Percentiles rank a stretch among this genome's conserved stretches.
Conservation (phyloP, 2,888 invertebrate species). For the Marronus borbonicus region DNA sequence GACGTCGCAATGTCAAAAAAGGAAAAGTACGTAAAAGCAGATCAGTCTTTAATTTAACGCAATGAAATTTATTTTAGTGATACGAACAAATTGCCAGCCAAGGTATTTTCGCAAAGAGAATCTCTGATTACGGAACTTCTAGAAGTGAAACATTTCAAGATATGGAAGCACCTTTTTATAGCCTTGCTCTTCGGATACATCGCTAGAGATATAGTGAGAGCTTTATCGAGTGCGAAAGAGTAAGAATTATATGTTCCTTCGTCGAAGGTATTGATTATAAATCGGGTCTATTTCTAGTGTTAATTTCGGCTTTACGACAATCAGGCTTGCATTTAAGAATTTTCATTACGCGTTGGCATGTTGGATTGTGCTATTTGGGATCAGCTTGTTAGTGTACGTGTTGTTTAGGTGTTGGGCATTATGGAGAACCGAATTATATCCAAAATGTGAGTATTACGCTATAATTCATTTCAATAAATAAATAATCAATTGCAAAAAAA, state of each 20-base stretch:
- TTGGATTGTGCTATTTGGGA: conserved; percentile 51
- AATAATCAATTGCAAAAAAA: background rate
- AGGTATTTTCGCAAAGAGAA: conserved; percentile 80
- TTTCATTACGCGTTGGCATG: conserved; percentile 71
- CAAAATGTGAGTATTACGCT: conserved; percentile 65
- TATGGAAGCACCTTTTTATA: conserved; percentile 89
- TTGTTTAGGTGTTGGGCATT: conserved; percentile 72
- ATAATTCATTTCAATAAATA: background rate
- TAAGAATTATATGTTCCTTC: conserved; percentile 70
- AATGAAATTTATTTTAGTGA: background rate
- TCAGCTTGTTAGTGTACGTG: conserved; percentile 67
- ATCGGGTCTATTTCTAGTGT: conserved; percentile 67
- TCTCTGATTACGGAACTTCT: conserved; percentile 87
- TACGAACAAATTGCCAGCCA: conserved; percentile 66
- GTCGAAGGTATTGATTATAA: conserved; percentile 44
- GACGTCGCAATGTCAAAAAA: too few relatives aligned
- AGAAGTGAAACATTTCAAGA: conserved; percentile 83
- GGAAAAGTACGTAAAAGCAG: too few relatives aligned
- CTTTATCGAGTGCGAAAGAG: conserved; percentile 83
- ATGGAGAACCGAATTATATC: conserved; percentile 60
- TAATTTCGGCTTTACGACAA: conserved; percentile 75
- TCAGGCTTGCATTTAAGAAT: conserved; percentile 75
- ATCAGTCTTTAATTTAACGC: too few relatives aligned
- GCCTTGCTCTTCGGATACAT: conserved; percentile 74
- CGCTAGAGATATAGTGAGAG: conserved; percentile 70